Evolutionary conservation across 2,888 invertebrate genomes (phyloP).

Genomic region (Acronicta aceris): DNA sequence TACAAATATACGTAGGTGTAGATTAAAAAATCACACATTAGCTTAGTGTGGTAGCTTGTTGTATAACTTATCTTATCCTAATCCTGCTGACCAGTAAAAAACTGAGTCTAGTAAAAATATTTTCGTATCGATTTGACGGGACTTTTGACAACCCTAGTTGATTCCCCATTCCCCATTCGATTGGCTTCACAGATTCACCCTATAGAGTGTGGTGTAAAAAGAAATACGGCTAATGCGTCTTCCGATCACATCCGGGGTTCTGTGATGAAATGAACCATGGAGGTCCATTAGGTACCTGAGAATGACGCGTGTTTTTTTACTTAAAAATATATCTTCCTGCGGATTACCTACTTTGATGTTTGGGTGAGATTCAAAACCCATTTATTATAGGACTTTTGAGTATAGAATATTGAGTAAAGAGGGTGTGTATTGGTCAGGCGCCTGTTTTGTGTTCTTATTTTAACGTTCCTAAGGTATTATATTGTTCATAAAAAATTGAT

Average conservation of each 20-base stretch:
- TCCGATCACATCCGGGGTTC: conserved; percentile 22
- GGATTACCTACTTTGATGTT: not conserved
- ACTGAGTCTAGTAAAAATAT: not conserved
- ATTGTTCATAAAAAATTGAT: no score
- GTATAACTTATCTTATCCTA: no score
- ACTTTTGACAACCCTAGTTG: conserved; percentile 9
- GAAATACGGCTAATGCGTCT: conserved; percentile 27
- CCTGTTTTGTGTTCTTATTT: no score
- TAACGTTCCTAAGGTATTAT: no score
- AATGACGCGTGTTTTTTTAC: conserved; percentile 4
- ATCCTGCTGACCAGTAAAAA: no score
- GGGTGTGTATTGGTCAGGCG: no score
- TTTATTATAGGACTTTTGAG: not conserved
- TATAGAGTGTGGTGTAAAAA: conserved; percentile 18
- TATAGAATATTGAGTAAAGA: no score
- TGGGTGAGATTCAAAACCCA: not conserved
- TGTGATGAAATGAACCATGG: conserved; percentile 24
- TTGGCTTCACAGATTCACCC: conserved; percentile 8
- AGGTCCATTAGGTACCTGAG: conserved; percentile 23
- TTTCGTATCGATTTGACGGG: not conserved
- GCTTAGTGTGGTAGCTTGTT: no score
- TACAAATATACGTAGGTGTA: no score
- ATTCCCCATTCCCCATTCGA: conserved; percentile 32
- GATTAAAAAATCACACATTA: no score
- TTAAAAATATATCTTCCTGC: conserved; percentile 1